A percentile compares a stretch with the other conserved stretches of the same genome.
Evolutionary conservation across 1,140 invertebrate species (phyloP).

Genomic region (Macrostomum lignano): DNA sequence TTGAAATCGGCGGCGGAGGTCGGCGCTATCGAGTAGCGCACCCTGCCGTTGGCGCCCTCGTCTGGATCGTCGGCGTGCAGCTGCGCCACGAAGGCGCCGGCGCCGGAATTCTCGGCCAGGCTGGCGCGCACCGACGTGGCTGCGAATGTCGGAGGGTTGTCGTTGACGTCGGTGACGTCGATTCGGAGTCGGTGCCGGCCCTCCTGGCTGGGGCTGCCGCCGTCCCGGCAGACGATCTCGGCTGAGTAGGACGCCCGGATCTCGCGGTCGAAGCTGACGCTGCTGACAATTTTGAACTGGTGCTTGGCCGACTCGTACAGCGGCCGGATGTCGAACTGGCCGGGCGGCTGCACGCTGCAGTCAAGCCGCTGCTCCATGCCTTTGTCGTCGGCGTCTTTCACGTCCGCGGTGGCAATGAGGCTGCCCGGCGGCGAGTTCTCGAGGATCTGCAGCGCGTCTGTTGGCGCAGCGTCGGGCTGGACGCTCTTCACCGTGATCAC

Average conservation of each 20-base stretch:
- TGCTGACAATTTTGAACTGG: constrained; percentile 8
- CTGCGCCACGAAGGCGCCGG: no score
- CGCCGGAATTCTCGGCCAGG: no score
- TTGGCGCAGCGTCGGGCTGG: constrained; percentile 53
- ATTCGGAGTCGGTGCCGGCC: not conserved
- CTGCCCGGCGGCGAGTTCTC: constrained; percentile 62
- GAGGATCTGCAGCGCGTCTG: constrained; percentile 47
- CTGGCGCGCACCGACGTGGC: no score
- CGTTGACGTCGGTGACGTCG: not conserved
- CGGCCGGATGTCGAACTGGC: constrained; percentile 47
- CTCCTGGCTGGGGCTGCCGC: not conserved
- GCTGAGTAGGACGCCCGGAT: not conserved
- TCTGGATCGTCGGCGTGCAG: not conserved
- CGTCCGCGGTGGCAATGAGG: not conserved
- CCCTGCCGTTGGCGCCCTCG: not conserved
- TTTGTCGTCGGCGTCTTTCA: constrained; percentile 2
- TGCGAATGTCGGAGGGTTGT: not conserved
- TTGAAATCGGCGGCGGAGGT: not conserved
- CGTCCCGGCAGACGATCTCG: not conserved
- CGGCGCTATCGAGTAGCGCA: not conserved
- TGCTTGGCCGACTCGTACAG: constrained; percentile 1
- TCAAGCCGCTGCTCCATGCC: not conserved
- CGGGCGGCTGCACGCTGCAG: constrained; percentile 9
- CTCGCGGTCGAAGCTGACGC: constrained; percentile 8
- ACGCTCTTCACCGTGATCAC: constrained; percentile 33